A percentile compares a stretch with the other conserved stretches of the same genome.
Conservation (phyloP, 2,113 vertebrate species). For the Halcyon malimbica region DNA sequence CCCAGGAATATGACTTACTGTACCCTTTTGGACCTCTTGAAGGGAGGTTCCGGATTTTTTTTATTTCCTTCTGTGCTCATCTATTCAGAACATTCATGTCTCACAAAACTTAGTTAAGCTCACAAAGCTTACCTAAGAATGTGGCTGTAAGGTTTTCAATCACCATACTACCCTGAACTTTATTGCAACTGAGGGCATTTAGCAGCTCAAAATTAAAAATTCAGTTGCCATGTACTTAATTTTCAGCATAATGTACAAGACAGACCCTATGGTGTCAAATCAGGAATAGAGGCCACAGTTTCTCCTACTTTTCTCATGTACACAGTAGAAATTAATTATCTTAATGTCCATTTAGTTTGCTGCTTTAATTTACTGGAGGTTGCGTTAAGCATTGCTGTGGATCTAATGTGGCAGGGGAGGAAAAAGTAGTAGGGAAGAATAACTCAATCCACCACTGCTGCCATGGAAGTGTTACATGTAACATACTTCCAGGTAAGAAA, state of each 20-base stretch:
- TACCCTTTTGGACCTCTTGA: background rate
- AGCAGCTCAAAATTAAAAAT: background rate
- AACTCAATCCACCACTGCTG: background rate
- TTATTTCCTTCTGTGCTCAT: background rate
- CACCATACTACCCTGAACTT: background rate
- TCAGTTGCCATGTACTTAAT: background rate
- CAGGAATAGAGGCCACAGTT: background rate
- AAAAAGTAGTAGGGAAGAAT: background rate
- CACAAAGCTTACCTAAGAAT: background rate
- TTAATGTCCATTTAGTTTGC: background rate
- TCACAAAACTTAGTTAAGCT: background rate
- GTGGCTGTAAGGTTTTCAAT: background rate
- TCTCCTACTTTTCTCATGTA: background rate
- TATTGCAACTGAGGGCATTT: background rate
- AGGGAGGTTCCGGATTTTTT: background rate
- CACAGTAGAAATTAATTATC: background rate
- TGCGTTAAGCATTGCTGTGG: background rate
- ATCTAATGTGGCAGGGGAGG: background rate
- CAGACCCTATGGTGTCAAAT: background rate
- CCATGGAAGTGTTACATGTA: background rate
- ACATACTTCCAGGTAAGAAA: background rate
- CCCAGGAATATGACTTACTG: background rate
- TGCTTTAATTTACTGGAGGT: background rate
- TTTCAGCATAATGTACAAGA: background rate
- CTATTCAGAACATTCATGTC: background rate